Evolutionary conservation across 2,888 invertebrate genomes (phyloP), one percentile per base, ranked within the genome.

Genomic region (Idaea aversata): DNA sequence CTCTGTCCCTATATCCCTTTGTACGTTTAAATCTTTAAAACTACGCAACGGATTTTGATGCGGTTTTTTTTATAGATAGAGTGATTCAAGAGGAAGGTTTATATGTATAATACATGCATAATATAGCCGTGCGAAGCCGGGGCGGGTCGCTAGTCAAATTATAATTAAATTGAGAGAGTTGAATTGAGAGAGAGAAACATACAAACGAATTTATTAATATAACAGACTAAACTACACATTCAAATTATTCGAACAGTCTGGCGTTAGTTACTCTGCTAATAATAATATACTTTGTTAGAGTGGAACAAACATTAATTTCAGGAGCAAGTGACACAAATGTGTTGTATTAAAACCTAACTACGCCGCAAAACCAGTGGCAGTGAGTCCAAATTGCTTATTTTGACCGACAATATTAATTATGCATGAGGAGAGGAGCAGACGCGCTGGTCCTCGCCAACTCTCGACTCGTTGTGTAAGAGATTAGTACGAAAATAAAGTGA

Each of bases 331-430:
- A 73, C 75, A 76, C 72, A 80, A 82, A 83, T 80, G 79, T 82
- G 82, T 80, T 77, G 78, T 77, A 88, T 87, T 86, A 87, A 88
- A 88, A 86, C 83, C 82, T 83, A 88, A 88, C 83, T 84, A 81
- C 75, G 77, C 85, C 85, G 83, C 88, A 86, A 88, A 70, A 89
- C 86, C 87, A 86, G 86, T 84, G 85, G 83, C 82, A 82, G 85
- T 81, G 86, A 85, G 88, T 83, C 85, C 84, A 89, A 89, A 90
- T 90, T 88, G 88, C 90, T 90, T 90, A 88, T 88, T 90, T 90
- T 86, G 87, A 86, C 87, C 87, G 81, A 71, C 72, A 77, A 71
- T 79, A 85, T 90, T 90, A 88, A 90, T 90, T 90, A 90, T 90
- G 88, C 88, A 90, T 88, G 88, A 88, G 82, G 76, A 77, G 73